Conservation (phyloP, 2,113 vertebrate genomes). For the Gorilla gorilla region DNA sequence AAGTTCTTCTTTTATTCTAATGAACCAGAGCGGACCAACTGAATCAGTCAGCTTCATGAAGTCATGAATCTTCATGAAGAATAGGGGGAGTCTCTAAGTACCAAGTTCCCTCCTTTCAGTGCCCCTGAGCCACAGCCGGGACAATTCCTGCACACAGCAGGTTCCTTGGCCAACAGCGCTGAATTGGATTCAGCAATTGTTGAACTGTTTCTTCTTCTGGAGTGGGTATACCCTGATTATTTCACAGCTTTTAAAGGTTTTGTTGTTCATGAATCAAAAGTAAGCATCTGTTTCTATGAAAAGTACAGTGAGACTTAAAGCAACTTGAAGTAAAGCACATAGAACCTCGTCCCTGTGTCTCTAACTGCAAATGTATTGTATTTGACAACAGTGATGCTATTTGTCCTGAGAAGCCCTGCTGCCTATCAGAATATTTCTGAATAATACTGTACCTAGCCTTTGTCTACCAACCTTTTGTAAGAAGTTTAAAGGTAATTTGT, state of each 20-base stretch:
- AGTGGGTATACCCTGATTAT: not conserved
- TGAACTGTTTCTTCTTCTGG: not conserved
- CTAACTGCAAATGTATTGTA: not conserved
- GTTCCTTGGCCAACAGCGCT: not conserved
- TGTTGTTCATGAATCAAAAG: conserved; percentile 20
- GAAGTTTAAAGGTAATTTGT: conserved; percentile 61
- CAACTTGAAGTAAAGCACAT: not conserved
- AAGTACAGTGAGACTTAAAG: not conserved
- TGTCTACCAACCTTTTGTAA: conserved; percentile 47
- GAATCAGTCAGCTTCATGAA: not conserved
- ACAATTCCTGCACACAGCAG: not conserved
- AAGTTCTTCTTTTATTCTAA: not conserved
- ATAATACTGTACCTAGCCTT: conserved; percentile 24
- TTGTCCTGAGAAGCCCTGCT: not conserved
- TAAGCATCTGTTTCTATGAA: conserved; percentile 19
- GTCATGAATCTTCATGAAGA: not conserved
- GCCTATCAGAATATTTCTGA: conserved; percentile 33
- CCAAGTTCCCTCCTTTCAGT: no score
- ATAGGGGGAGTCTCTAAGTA: not conserved
- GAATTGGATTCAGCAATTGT: not conserved
- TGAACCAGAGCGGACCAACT: not conserved
- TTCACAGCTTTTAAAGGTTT: conserved; percentile 33
- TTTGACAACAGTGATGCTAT: conserved; percentile 41
- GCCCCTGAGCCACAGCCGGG: not conserved
- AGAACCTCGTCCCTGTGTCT: not conserved